A percentile compares a stretch with the other conserved stretches of the same genome.
Conservation (phyloP, 2,888 invertebrate species). For the Pachliopta kotzebuea region DNA sequence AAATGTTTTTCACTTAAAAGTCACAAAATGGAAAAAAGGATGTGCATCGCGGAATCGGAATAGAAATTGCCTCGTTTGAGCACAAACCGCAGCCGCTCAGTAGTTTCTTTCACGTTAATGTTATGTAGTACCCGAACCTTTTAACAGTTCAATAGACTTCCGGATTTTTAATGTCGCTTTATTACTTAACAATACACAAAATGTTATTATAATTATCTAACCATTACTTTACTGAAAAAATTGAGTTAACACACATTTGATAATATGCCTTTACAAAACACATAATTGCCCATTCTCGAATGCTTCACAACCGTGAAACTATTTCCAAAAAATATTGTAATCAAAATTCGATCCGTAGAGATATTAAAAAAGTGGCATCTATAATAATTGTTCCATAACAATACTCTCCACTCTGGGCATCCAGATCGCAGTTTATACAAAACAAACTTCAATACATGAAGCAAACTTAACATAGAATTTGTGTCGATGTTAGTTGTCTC, state of each 20-base stretch:
- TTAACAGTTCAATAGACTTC: background rate
- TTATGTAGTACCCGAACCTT: background rate
- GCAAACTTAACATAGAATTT: slow-evolving; percentile 12
- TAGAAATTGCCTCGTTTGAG: slow-evolving; percentile 26
- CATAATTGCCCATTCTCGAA: too few relatives aligned
- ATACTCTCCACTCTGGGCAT: too few relatives aligned
- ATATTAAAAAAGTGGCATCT: background rate
- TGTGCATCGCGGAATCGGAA: slow-evolving; percentile 19
- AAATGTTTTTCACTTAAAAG: slow-evolving; percentile 15
- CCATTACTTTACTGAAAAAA: too few relatives aligned
- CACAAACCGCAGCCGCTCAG: slow-evolving; percentile 16
- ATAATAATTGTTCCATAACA: background rate
- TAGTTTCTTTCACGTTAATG: slow-evolving; percentile 1
- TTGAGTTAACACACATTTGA: too few relatives aligned
- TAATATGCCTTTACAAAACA: too few relatives aligned
- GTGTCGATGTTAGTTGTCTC: slow-evolving; percentile 3
- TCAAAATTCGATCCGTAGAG: too few relatives aligned
- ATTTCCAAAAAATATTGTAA: too few relatives aligned
- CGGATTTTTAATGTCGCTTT: too few relatives aligned
- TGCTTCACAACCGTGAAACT: too few relatives aligned
- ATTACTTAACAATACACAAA: too few relatives aligned
- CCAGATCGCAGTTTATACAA: background rate
- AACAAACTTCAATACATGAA: slow-evolving; percentile 10
- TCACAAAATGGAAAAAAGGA: slow-evolving; percentile 17
- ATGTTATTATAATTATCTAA: too few relatives aligned